Evolutionary conservation across 1,140 invertebrate species (phyloP).

Genomic region (Lucilia cuprina): DNA sequence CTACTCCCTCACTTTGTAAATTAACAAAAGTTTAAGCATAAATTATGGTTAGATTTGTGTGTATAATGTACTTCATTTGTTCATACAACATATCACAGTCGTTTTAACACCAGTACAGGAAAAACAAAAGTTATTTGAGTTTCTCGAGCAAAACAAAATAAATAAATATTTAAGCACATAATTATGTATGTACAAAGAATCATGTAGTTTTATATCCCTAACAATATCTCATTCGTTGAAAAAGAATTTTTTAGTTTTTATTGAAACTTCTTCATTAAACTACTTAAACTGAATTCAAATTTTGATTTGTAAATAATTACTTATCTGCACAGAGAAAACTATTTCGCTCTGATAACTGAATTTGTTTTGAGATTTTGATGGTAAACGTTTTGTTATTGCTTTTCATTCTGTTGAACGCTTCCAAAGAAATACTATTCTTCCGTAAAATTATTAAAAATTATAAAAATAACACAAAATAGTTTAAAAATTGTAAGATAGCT

Average conservation of each 20-base stretch:
- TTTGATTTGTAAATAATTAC: too few relatives aligned
- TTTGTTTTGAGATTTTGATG: too few relatives aligned
- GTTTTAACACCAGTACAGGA: background rate
- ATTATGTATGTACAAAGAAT: background rate
- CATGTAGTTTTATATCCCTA: background rate
- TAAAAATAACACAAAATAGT: too few relatives aligned
- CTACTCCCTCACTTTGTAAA: background rate
- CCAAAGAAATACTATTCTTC: too few relatives aligned
- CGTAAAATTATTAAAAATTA: too few relatives aligned
- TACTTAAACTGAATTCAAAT: background rate
- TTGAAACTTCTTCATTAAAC: background rate
- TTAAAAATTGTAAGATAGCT: too few relatives aligned
- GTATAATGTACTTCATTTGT: background rate
- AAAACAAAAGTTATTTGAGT: background rate
- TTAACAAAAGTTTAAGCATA: constrained; percentile 22
- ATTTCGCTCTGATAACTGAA: too few relatives aligned
- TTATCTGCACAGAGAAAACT: too few relatives aligned
- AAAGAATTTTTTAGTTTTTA: too few relatives aligned
- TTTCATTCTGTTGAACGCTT: too few relatives aligned
- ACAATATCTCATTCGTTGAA: background rate
- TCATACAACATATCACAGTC: background rate
- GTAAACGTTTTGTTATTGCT: too few relatives aligned
- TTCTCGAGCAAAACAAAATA: background rate
- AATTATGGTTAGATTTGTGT: background rate
- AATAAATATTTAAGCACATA: constrained; percentile 1